Percentiles rank a stretch among this genome's conserved stretches.
These are phyloP conservation scores for Recurvirostra avosetta DNA, from an alignment of 2,113 vertebrate genomes.

Conservation along the genomic window DNA sequence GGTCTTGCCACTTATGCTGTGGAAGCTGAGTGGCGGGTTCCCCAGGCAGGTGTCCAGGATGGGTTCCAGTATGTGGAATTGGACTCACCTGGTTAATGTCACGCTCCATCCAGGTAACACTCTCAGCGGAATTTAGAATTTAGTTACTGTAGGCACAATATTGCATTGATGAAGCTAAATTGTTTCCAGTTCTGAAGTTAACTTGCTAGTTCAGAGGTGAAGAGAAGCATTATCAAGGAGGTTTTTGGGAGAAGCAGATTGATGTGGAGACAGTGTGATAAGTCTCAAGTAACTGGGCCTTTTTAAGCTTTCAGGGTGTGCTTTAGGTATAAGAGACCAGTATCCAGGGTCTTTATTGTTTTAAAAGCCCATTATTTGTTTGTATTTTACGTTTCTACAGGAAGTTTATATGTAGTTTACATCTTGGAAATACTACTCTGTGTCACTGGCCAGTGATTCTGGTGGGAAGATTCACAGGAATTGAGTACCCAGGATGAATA, in stretches of 20 bases:
- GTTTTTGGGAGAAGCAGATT: neutral
- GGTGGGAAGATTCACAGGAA: neutral
- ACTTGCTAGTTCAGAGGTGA: neutral
- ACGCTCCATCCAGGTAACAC: neutral
- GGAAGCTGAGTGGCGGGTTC: neutral
- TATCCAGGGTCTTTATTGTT: neutral
- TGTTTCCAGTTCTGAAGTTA: neutral
- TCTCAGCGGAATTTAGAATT: neutral
- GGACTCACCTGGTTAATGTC: neutral
- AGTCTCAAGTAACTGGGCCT: neutral
- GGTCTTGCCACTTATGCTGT: neutral
- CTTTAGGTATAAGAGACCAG: neutral
- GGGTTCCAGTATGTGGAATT: neutral
- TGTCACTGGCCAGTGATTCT: neutral
- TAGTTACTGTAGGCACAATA: neutral
- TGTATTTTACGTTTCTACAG: neutral
- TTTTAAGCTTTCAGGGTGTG: neutral
- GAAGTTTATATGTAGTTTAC: neutral
- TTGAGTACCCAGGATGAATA: neutral
- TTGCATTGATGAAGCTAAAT: neutral
- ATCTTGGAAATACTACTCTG: neutral
- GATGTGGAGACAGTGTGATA: neutral
- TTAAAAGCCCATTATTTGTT: neutral
- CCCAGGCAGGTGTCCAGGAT: neutral
- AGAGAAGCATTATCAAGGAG: neutral